Percentiles rank a stretch among this genome's conserved stretches.
Evolutionary conservation across 2,888 invertebrate genomes (phyloP).

Genomic region (Eilema sororculum): DNA sequence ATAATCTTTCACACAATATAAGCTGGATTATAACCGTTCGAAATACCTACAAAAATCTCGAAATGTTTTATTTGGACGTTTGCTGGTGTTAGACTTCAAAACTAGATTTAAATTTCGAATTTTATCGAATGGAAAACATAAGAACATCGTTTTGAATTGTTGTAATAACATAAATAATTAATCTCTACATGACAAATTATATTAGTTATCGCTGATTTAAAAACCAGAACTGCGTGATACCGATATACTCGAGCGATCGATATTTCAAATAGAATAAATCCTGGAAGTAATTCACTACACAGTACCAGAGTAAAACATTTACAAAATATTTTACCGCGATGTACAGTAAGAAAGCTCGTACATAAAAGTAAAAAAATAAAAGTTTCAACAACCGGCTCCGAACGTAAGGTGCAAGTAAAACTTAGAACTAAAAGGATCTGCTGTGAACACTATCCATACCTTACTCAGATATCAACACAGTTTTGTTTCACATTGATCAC

Average conservation of each 20-base stretch:
- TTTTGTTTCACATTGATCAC: conserved; percentile 70
- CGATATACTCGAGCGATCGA: background rate
- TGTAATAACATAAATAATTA: too few species aligned
- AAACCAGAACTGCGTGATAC: background rate
- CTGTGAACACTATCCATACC: conserved; percentile 53
- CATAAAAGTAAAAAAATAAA: conserved; percentile 58
- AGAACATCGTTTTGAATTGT: background rate
- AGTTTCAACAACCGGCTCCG: conserved; percentile 54
- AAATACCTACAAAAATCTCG: background rate
- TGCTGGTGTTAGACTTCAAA: background rate
- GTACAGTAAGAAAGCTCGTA: conserved; percentile 59
- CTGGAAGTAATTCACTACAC: background rate
- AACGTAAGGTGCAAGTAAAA: conserved; percentile 32
- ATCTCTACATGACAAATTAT: background rate
- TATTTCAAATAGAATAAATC: background rate
- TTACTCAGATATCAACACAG: conserved; percentile 70
- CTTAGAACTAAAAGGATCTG: conserved; percentile 31
- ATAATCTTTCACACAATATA: background rate
- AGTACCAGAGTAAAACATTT: conserved; percentile 19
- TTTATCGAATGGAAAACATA: background rate
- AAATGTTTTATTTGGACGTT: background rate
- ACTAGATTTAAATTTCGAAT: background rate
- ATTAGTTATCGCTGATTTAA: background rate
- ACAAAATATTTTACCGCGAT: conserved; percentile 51
- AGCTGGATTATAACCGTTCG: conserved; percentile 4